These are phyloP conservation scores for Fabriciana adippe DNA, from an alignment of 2,888 invertebrate genomes.

Conservation along the genomic window DNA sequence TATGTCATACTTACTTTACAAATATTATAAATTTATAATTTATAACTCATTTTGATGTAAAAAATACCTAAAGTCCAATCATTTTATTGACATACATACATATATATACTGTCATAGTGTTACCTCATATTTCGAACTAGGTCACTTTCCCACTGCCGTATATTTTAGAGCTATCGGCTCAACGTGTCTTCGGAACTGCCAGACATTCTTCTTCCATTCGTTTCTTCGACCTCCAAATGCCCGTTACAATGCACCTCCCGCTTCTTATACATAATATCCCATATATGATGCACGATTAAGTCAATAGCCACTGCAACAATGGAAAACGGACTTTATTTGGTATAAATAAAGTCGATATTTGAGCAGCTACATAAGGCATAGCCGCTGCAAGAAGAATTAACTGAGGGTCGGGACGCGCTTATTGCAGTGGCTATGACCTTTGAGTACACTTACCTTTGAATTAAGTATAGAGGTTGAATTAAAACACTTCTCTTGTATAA, in stretches of 20 bases:
- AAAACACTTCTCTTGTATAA: background rate
- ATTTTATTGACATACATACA: no score
- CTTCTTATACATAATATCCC: slow-evolving; percentile 92
- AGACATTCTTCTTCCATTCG: slow-evolving; percentile 64
- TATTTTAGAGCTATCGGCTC: slow-evolving; percentile 66
- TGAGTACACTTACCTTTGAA: slow-evolving; percentile 55
- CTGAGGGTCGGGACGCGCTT: slow-evolving; percentile 43
- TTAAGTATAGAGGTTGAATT: no score
- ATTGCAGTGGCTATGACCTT: slow-evolving; percentile 81
- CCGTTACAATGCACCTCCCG: slow-evolving; percentile 66
- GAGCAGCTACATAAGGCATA: slow-evolving; percentile 79
- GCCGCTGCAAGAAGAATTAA: slow-evolving; percentile 74
- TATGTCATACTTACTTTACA: background rate
- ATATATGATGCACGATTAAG: slow-evolving; percentile 99
- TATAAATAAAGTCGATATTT: slow-evolving; percentile 41
- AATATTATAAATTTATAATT: background rate
- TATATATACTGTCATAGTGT: background rate
- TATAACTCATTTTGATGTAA: no score
- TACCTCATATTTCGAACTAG: background rate
- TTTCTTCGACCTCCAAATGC: slow-evolving; percentile 61
- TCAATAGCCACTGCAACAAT: slow-evolving; percentile 99
- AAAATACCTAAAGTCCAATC: no score
- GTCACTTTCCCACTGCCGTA: background rate
- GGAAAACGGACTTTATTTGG: slow-evolving; percentile 68
- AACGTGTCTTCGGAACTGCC: slow-evolving; percentile 78